Base-by-base conservation (phyloP, 1,140 invertebrate genomes). In the Drosophila cardini region DNA sequence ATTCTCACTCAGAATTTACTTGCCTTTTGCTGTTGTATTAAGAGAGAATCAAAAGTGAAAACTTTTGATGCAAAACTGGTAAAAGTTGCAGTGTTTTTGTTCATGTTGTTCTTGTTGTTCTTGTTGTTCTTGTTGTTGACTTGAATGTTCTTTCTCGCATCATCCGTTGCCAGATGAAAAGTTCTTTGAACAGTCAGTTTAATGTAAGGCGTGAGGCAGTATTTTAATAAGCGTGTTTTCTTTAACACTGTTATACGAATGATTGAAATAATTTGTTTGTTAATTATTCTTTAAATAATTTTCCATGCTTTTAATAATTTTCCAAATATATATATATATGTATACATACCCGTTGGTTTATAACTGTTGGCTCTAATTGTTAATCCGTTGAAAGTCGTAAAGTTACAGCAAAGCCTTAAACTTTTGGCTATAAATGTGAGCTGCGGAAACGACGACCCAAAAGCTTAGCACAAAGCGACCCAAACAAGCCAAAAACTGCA, bases 401-500 rank as follows among this genome's bases (percentile, higher is more conserved):
- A 43, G 21, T 69, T 45, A 9, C 8, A n/a, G 21, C 15, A 16
- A 30, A 16, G 58, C 60, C 38, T 63, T 55, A 52, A 67, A 53
- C 30, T 72, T 72, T 72, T 26, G 18, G 32, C 32, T 48, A 46
- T 48, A 55, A 26, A 36, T 53, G 36, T 13, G 36, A 30, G 16
- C 26, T 34, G 15, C 40, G 32, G 34, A 34, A 15, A 46, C 60
- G 38, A 43, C 38, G 38, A 34, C 42, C 55, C 48, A 13, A 55
- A 55, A 68, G 48, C 56, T 42, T 48, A 61, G 46, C 45, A 40
- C 46, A 30, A 42, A 64, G 42, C 53, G 64, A 43, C 64, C 36
- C 30, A 21, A 65, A 67, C 55, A 67, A 57, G 52, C 69, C 61
- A 72, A 72, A 72, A 72, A 67, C 45, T 67, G 45, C 70, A 72